Percentiles rank a stretch among this genome's conserved stretches.
Conservation (phyloP, 2,113 vertebrate genomes). For the human (Homo sapiens) region DNA sequence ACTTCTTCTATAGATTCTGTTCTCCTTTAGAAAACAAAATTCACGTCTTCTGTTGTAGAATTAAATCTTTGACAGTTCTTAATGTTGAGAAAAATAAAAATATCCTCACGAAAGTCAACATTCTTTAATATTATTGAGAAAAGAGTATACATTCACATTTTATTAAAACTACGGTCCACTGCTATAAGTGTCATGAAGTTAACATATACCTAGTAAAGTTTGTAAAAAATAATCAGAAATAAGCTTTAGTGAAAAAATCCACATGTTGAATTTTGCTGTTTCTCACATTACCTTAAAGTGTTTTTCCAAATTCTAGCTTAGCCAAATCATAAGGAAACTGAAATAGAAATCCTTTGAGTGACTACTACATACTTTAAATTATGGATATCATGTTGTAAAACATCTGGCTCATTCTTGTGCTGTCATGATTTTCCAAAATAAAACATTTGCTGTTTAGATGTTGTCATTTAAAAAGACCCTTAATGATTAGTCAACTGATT, state of each 20-base stretch:
- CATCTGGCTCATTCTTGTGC: background rate
- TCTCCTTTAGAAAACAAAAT: constrained; percentile 22
- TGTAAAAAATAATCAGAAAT: constrained; percentile 33
- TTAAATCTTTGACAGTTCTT: constrained; percentile 32
- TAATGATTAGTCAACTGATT: background rate
- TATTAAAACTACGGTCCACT: background rate
- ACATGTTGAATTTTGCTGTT: background rate
- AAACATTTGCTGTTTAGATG: background rate
- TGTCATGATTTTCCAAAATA: background rate
- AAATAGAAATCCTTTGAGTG: constrained; percentile 10
- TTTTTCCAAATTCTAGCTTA: constrained; percentile 17
- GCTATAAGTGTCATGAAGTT: background rate
- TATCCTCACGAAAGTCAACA: background rate
- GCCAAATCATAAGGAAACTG: background rate
- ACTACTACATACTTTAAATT: constrained; percentile 19
- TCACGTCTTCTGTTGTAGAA: background rate
- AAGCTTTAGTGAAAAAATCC: background rate
- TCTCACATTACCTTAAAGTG: background rate
- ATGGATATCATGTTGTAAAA: background rate
- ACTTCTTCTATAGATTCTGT: background rate
- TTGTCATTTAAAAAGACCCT: background rate
- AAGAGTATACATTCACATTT: background rate
- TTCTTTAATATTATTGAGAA: background rate
- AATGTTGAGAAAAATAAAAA: background rate
- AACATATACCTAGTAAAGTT: background rate